These are phyloP conservation scores for Formica selysi DNA, from an alignment of 1,140 invertebrate genomes.

Conservation along the genomic window DNA sequence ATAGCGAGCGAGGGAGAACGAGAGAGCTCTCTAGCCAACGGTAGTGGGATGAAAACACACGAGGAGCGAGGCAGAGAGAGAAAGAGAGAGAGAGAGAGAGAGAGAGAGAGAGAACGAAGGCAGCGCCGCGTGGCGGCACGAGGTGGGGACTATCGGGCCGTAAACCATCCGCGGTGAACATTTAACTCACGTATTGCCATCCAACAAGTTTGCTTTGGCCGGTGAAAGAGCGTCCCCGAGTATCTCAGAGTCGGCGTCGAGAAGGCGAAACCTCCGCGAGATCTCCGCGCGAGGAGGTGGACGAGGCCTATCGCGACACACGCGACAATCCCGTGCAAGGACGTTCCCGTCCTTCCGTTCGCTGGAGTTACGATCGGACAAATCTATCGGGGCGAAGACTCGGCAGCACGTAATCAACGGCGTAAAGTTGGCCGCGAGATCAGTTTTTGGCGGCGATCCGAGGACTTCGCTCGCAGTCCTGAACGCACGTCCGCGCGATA, in stretches of 20 bases:
- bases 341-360: conserved; percentile 27
- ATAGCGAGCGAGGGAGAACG: conserved; percentile 56
- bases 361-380: conserved; percentile 28
- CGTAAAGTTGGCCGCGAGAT: conserved; percentile 2
- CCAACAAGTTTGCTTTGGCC: conserved; percentile 87
- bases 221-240: conserved; percentile 86
- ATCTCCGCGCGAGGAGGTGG: conserved; percentile 69
- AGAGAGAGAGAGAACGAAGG: conserved; percentile 80
- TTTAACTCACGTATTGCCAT: conserved; percentile 88
- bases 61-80: conserved; percentile 67
- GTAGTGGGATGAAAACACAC: conserved; percentile 37
- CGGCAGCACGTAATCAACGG: conserved; percentile 20
- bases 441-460: background rate
- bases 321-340: conserved; percentile 59
- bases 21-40: conserved; percentile 59
- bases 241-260: conserved; percentile 72
- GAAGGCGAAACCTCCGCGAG: conserved; percentile 68
- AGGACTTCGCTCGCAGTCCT: background rate
- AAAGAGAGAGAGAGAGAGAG: conserved; percentile 77
- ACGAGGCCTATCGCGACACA: conserved; percentile 45
- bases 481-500: conserved; percentile 8
- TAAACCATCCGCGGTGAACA: conserved; percentile 87
- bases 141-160: conserved; percentile 87
- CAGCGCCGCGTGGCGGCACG: conserved; percentile 86
- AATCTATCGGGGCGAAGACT: conserved; percentile 35